These are phyloP conservation scores for Tenthredo notha DNA, from an alignment of 2,888 invertebrate genomes.

Conservation along the genomic window DNA sequence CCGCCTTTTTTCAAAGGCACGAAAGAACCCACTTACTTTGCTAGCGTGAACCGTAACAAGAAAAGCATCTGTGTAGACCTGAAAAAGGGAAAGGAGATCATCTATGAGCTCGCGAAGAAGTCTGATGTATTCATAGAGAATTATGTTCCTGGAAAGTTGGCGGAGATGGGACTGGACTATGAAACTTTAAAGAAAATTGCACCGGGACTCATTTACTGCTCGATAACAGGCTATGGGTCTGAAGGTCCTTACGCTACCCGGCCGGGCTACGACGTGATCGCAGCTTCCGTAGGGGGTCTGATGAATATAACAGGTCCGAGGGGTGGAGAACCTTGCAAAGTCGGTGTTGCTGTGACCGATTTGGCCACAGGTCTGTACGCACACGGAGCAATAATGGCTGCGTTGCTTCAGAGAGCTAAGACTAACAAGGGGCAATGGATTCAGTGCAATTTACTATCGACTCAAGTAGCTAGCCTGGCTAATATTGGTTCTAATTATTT, in stretches of 20 bases:
- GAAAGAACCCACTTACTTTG: slow-evolving; percentile 89
- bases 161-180: slow-evolving; percentile 89
- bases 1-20: slow-evolving; percentile 89
- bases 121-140: slow-evolving; percentile 96
- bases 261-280: slow-evolving; percentile 98
- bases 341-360: slow-evolving; percentile 96
- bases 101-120: slow-evolving; percentile 86
- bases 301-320: slow-evolving; percentile 93
- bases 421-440: slow-evolving; percentile 95
- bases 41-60: slow-evolving; percentile 96
- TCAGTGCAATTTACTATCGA: slow-evolving; percentile 95
- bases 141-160: slow-evolving; percentile 94
- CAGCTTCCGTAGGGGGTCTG: slow-evolving; percentile 94
- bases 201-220: slow-evolving; percentile 94
- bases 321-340: slow-evolving; percentile 92
- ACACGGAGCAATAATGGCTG: slow-evolving; percentile 96
- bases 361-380: slow-evolving; percentile 96
- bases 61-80: slow-evolving; percentile 94
- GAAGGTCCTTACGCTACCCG: slow-evolving; percentile 91
- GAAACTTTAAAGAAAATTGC: slow-evolving; percentile 84
- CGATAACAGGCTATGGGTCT: slow-evolving; percentile 95
- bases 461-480: slow-evolving; percentile 93
- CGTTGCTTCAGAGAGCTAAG: slow-evolving; percentile 87
- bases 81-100: slow-evolving; percentile 85
- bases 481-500: slow-evolving; percentile 95